Percentiles rank a stretch among this genome's conserved stretches.
phyloP scores from a whole-genome alignment of 2,888 invertebrate genomes.

The Phorcus lineatus region DNA sequence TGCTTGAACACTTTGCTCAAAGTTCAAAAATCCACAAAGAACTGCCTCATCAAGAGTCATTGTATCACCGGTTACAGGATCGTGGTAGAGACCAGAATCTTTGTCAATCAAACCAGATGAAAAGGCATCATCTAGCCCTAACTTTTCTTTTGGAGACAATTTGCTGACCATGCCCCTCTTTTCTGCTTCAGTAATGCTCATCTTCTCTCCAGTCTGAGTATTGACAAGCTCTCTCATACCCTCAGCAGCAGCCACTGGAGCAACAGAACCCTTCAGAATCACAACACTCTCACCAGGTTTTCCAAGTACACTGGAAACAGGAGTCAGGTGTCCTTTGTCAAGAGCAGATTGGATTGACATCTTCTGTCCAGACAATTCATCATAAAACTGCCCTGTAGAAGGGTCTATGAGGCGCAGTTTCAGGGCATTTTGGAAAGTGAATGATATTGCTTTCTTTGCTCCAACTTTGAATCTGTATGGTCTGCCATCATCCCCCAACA shows the following conservation, averaged over 20 bases:
- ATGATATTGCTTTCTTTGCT: slow-evolving; percentile 64
- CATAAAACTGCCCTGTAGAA: slow-evolving; percentile 83
- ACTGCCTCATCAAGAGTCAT: slow-evolving; percentile 90
- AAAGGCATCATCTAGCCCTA: slow-evolving; percentile 51
- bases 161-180: slow-evolving; percentile 43
- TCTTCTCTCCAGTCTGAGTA: slow-evolving; percentile 43
- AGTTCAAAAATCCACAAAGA: slow-evolving; percentile 82
- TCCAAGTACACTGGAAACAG: slow-evolving; percentile 59
- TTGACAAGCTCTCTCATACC: slow-evolving; percentile 42
- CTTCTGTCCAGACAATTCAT: slow-evolving; percentile 80
- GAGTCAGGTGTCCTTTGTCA: slow-evolving; percentile 72
- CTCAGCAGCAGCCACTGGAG: slow-evolving; percentile 35
- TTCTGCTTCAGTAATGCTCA: slow-evolving; percentile 46
- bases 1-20: slow-evolving; percentile 35
- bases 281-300: slow-evolving; percentile 57
- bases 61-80: slow-evolving; percentile 88
- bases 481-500: slow-evolving; percentile 56
- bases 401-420: slow-evolving; percentile 87
- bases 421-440: slow-evolving; percentile 81
- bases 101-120: slow-evolving; percentile 67
- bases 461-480: slow-evolving; percentile 64
- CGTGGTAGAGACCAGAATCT: slow-evolving; percentile 83
- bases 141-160: slow-evolving; percentile 5
- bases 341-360: slow-evolving; percentile 87
- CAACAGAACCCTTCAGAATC: slow-evolving; percentile 59